Conservation (phyloP, 2,888 invertebrate genomes). For the Oithona nana region DNA sequence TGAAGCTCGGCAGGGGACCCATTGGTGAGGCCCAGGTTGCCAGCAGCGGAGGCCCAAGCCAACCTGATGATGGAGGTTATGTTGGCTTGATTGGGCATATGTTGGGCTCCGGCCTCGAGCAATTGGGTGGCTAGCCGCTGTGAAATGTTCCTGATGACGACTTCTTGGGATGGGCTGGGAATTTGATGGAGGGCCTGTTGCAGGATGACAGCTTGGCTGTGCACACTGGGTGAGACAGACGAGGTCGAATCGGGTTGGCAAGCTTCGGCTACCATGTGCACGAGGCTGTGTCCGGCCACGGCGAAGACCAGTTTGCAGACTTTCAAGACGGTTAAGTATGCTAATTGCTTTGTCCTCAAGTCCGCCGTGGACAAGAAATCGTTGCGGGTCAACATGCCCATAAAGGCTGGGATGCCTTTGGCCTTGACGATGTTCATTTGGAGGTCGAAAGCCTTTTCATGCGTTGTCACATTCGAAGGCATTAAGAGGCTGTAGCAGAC, state of each 20-base stretch:
- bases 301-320: constrained; percentile 72
- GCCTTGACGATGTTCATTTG: constrained; percentile 46
- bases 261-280: constrained; percentile 29
- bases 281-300: constrained; percentile 34
- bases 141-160: constrained; percentile 61
- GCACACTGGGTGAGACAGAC: constrained; percentile 23
- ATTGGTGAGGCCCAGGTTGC: constrained; percentile 29
- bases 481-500: constrained; percentile 65
- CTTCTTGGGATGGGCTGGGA: constrained; percentile 63
- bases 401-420: constrained; percentile 44
- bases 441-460: constrained; percentile 47
- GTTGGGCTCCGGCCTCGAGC: constrained; percentile 30
- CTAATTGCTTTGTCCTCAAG: constrained; percentile 50
- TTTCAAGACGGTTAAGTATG: constrained; percentile 68
- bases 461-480: constrained; percentile 63
- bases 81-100: constrained; percentile 46
- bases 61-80: constrained; percentile 53
- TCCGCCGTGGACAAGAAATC: constrained; percentile 62
- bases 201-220: constrained; percentile 36
- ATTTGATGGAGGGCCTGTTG: constrained; percentile 66
- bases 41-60: constrained; percentile 57
- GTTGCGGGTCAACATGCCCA: constrained; percentile 64
- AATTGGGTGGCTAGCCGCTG: constrained; percentile 60
- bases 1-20: constrained; percentile 22
- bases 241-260: constrained; percentile 17